Conservation (phyloP, 2,113 vertebrate genomes). For the Danionella cerebrum region DNA sequence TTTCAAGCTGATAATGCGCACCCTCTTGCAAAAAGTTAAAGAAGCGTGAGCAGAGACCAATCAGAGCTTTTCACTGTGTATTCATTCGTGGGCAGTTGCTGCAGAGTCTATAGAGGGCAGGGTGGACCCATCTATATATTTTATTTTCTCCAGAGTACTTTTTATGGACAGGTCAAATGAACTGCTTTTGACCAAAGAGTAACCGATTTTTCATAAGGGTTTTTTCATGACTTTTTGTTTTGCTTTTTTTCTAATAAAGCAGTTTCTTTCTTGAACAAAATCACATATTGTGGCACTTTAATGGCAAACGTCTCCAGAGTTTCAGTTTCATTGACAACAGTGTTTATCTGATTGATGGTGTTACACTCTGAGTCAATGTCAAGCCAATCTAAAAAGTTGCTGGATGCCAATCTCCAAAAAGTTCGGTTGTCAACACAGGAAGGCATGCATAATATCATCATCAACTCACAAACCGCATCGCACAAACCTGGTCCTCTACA, state of each 20-base stretch:
- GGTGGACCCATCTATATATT: not conserved
- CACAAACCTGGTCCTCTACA: constrained; percentile 28
- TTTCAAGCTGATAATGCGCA: constrained; percentile 48
- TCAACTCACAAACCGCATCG: constrained; percentile 32
- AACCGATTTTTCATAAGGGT: constrained; percentile 3
- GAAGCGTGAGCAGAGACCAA: constrained; percentile 43
- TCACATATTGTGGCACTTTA: not conserved
- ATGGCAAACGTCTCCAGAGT: not conserved
- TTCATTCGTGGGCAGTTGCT: constrained; percentile 29
- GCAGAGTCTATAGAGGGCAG: constrained; percentile 10
- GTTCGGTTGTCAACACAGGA: constrained; percentile 27
- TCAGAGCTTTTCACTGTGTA: constrained; percentile 44
- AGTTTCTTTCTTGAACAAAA: constrained; percentile 11
- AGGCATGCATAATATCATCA: constrained; percentile 30
- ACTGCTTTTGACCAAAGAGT: not conserved
- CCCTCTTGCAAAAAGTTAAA: constrained; percentile 45
- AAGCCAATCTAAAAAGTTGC: constrained; percentile 44
- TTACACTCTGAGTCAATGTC: not conserved
- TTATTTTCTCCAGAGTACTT: not conserved
- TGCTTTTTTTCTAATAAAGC: not conserved
- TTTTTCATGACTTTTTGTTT: constrained; percentile 21
- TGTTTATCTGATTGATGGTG: constrained; percentile 32
- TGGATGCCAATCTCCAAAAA: constrained; percentile 49
- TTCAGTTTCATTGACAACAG: constrained; percentile 2
- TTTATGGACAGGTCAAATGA: too few species aligned